Conservation (phyloP, 1,140 invertebrate genomes). For the Leptinotarsa texana region DNA sequence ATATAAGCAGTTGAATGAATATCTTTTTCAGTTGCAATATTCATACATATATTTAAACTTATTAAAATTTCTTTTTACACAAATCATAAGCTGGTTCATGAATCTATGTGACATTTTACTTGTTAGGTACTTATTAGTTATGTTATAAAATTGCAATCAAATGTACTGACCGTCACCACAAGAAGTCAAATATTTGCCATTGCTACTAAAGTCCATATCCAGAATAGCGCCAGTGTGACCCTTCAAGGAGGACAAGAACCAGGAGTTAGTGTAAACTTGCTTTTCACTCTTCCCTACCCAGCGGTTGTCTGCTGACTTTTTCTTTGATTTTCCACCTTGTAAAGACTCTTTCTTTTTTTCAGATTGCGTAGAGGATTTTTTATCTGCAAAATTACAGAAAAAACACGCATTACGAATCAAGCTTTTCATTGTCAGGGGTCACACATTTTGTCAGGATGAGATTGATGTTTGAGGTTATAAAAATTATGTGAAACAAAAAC, state of each 20-base stretch:
- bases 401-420: not conserved
- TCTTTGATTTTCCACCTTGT: conserved; percentile 33
- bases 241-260: conserved; percentile 77
- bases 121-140: not conserved
- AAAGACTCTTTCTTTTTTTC: conserved; percentile 30
- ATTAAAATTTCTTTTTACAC: not conserved
- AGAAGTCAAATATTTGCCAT: conserved; percentile 81
- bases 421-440: not conserved
- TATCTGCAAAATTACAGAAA: conserved; percentile 24
- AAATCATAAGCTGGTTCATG: not conserved
- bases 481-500: not conserved
- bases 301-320: conserved; percentile 34
- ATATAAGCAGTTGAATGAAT: no score
- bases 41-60: no score
- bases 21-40: no score
- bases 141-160: not conserved
- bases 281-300: conserved; percentile 38
- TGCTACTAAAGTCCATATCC: conserved; percentile 78
- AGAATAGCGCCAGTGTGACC: conserved; percentile 75
- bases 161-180: conserved; percentile 76
- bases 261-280: conserved; percentile 67
- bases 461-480: not conserved
- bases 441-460: not conserved
- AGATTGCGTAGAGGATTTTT: not conserved
- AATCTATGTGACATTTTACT: no score